Evolutionary conservation across 2,797 vertebrate species (phyloP).

Genomic region (Coilia nasus): DNA sequence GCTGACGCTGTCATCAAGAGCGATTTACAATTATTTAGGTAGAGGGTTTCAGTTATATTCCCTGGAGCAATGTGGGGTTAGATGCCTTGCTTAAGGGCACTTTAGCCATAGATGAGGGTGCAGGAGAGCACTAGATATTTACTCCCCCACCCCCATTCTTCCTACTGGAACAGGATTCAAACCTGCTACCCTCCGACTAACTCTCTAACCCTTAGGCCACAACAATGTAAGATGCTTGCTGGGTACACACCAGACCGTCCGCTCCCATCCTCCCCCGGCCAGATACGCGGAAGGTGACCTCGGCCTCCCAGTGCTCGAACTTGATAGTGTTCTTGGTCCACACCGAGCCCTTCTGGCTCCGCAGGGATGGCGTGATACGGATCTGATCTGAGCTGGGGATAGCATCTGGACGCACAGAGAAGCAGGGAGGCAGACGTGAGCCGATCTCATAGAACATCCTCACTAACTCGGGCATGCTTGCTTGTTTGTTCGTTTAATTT

Average conservation of each 20-base stretch:
- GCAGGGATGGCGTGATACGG: constrained; percentile 91
- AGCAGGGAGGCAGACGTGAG: neutral
- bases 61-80: no score
- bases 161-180: no score
- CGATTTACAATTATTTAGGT: no score
- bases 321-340: constrained; percentile 88
- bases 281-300: constrained; percentile 93
- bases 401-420: constrained; percentile 77
- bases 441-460: neutral
- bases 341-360: constrained; percentile 90
- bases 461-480: neutral
- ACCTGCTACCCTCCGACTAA: no score
- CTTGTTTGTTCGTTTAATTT: no score
- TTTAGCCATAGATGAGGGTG: no score
- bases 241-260: constrained; percentile 86
- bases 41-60: no score
- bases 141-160: no score
- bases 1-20: no score
- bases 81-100: no score
- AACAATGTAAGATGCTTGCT: neutral
- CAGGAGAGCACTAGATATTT: no score
- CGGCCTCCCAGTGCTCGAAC: constrained; percentile 90
- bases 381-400: constrained; percentile 95
- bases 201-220: no score
- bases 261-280: constrained; percentile 93